Percentiles rank a stretch among this genome's conserved stretches.
phyloP scores from a whole-genome alignment of 2,888 invertebrate genomes.

The Odiellus spinosus region DNA sequence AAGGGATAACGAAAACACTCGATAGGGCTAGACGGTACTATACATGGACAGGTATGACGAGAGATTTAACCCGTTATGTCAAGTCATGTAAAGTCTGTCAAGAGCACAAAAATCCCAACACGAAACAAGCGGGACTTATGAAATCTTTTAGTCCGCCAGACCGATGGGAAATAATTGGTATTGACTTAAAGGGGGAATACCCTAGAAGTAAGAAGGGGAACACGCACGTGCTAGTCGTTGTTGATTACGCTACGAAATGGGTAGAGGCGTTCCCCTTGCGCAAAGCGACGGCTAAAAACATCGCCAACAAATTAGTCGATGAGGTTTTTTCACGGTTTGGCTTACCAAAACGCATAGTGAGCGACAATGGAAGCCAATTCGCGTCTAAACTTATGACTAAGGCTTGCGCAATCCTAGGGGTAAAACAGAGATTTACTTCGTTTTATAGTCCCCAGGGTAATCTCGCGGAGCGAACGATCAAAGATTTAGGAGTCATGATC shows the following conservation, averaged over 20 bases:
- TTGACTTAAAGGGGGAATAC: no score
- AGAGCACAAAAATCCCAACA: no score
- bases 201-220: not conserved
- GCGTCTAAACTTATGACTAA: not conserved
- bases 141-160: no score
- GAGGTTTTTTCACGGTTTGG: constrained; percentile 7
- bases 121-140: no score
- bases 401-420: not conserved
- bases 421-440: not conserved
- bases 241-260: constrained; percentile 2
- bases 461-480: constrained; percentile 7
- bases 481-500: constrained; percentile 4
- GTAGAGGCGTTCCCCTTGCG: constrained; percentile 5
- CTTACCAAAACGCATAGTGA: constrained; percentile 3
- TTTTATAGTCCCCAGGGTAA: constrained; percentile 9
- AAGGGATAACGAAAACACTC: no score
- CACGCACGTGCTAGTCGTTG: constrained; percentile 2
- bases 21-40: no score
- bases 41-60: no score
- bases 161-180: no score
- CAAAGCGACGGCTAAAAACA: not conserved
- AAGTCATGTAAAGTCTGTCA: no score
- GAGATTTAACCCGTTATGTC: no score
- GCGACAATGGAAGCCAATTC: constrained; percentile 4
- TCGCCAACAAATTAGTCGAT: not conserved